Base-by-base conservation (phyloP, 2,888 invertebrate species). In the Clivina fossor region DNA sequence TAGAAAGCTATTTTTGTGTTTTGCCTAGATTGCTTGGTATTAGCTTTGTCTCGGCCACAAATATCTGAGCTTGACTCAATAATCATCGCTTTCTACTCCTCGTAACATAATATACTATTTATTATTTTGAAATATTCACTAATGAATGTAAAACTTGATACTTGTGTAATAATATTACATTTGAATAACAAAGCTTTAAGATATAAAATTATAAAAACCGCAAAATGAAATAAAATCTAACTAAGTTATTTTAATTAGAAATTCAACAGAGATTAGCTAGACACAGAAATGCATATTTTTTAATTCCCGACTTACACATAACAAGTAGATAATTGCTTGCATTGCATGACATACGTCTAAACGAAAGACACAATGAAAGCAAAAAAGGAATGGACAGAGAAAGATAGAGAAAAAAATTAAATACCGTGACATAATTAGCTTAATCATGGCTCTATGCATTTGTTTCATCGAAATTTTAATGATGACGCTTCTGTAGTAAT, bases 191-290 rank as follows among this genome's bases (percentile, higher is more conserved):
- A n/a, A n/a, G n/a, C n/a, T n/a, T n/a, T n/a, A n/a, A n/a, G n/a
- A n/a, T n/a, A n/a, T n/a, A n/a, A n/a, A n/a, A n/a, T n/a, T n/a
- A n/a, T n/a, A n/a, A n/a, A n/a, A n/a, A n/a, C n/a, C n/a, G n/a
- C n/a, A 37, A 37, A 15, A 15, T 37, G 13, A 11, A 15, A 9
- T 8, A 37, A 37, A 37, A 8, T 20, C 4, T 40, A 7, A n/a
- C 19, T 5, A 22, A 33, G 50, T 40, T 51, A 51, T 51, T 51
- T 51, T 51, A 51, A 51, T 51, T 41, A 51, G 43, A 33, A 51
- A 51, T 51, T 51, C 43, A 18, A 33, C 15, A 22, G 40, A 43
- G 51, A 51, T 51, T 51, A 51, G 26, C 16, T 16, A 43, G 43
- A 13, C 13, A 33, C 28, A 8, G 30, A n/a, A 50, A 40, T 50